Percentiles rank a stretch among this genome's conserved stretches.
These are phyloP conservation scores for Sprattus sprattus DNA, from an alignment of 2,113 vertebrate genomes.

Conservation along the genomic window DNA sequence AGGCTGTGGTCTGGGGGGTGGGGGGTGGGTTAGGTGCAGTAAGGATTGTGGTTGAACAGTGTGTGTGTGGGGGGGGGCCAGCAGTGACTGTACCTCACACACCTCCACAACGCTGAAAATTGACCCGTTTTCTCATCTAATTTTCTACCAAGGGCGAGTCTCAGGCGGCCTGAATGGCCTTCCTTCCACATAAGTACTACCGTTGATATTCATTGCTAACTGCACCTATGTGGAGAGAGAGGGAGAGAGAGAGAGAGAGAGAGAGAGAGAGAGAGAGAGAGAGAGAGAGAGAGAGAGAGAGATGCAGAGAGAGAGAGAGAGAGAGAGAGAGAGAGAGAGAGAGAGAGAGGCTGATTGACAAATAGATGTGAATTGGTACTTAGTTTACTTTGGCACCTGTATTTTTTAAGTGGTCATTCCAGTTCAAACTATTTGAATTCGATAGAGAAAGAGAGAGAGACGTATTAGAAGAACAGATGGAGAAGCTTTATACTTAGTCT, in stretches of 20 bases:
- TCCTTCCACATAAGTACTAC: background rate
- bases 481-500: background rate
- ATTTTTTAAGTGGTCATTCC: too few relatives aligned
- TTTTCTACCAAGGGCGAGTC: slow-evolving; percentile 38
- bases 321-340: background rate
- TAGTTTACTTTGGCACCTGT: background rate
- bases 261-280: too few relatives aligned
- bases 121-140: slow-evolving; percentile 41
- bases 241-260: background rate
- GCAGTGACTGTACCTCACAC: slow-evolving; percentile 5
- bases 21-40: slow-evolving; percentile 46
- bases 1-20: slow-evolving; percentile 27
- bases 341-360: background rate
- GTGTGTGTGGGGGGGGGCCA: background rate
- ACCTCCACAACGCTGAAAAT: slow-evolving; percentile 42
- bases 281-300: too few relatives aligned
- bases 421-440: background rate
- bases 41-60: too few relatives aligned
- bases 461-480: background rate
- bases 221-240: background rate
- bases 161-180: background rate
- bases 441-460: background rate
- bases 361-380: background rate
- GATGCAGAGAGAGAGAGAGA: background rate
- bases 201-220: slow-evolving; percentile 45